These are phyloP conservation scores for Xanthia togata DNA, from an alignment of 2,888 invertebrate species.

Conservation along the genomic window DNA sequence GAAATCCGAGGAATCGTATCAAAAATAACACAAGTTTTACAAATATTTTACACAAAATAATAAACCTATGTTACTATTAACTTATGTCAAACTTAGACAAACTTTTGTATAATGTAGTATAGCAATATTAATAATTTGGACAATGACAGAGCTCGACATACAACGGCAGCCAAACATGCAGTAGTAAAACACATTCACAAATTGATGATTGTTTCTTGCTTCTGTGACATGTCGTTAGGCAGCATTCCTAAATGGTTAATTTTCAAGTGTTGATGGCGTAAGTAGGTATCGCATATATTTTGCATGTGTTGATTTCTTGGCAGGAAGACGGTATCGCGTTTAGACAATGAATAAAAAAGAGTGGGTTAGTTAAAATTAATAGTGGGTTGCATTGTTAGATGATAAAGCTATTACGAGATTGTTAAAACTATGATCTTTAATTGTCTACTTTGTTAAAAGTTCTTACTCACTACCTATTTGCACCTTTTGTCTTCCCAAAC, in stretches of 20 bases:
- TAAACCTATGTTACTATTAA: constrained; percentile 57
- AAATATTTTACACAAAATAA: constrained; percentile 50
- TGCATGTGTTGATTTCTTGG: constrained; percentile 80
- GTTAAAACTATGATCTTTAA: constrained; percentile 42
- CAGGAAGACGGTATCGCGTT: constrained; percentile 90
- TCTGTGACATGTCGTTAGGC: constrained; percentile 85
- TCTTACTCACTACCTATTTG: constrained; percentile 52
- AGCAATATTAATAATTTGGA: constrained; percentile 72
- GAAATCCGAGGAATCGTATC: constrained; percentile 21
- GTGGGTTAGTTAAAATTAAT: constrained; percentile 69
- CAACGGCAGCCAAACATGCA: constrained; percentile 79
- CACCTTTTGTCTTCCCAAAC: constrained; percentile 60
- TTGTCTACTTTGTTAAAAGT: constrained; percentile 60
- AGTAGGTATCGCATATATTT: constrained; percentile 72
- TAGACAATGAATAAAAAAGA: constrained; percentile 68
- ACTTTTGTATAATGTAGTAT: constrained; percentile 65
- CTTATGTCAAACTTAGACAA: constrained; percentile 59
- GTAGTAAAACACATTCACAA: constrained; percentile 86
- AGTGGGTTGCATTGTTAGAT: constrained; percentile 72
- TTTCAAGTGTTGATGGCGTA: constrained; percentile 81
- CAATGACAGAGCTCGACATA: constrained; percentile 76
- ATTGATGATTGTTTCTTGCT: constrained; percentile 79
- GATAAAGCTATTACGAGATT: constrained; percentile 72
- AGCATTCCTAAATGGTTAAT: constrained; percentile 86
- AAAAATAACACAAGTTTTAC: constrained; percentile 40